Conservation (phyloP, 2,888 invertebrate species). For the Drosophila prolongata region DNA sequence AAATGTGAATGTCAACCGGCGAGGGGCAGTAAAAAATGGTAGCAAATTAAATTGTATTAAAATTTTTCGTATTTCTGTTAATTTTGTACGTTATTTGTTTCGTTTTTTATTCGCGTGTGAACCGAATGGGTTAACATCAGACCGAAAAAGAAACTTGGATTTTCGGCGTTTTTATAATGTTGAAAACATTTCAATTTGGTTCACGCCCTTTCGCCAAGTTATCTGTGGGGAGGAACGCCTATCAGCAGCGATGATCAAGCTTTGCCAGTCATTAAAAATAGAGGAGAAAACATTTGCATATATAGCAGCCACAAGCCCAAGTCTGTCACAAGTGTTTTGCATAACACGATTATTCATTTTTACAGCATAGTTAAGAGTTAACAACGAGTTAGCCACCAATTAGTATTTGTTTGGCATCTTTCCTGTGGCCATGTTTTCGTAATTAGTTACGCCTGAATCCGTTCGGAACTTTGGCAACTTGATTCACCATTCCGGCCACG, state of each 20-base stretch:
- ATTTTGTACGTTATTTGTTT: conserved; percentile 22
- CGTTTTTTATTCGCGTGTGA: conserved; percentile 59
- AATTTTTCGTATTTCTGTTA: conserved; percentile 49
- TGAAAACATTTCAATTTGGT: conserved; percentile 62
- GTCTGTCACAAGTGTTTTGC: conserved; percentile 53
- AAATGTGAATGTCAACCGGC: conserved; percentile 74
- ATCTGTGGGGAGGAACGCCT: conserved; percentile 20
- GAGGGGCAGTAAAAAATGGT: conserved; percentile 38
- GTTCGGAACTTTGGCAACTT: conserved; percentile 44
- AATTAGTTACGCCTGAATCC: conserved; percentile 67
- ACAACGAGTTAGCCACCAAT: conserved; percentile 37
- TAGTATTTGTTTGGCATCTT: conserved; percentile 42
- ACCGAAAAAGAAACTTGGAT: conserved; percentile 44
- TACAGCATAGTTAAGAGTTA: conserved; percentile 47
- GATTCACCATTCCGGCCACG: conserved; percentile 62
- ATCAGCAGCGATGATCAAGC: conserved; percentile 59
- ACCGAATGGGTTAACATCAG: conserved; percentile 31
- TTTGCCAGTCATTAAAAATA: conserved; percentile 47
- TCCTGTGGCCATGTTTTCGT: conserved; percentile 37
- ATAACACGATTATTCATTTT: conserved; percentile 63
- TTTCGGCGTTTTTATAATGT: conserved; percentile 51
- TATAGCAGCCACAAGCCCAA: conserved; percentile 11
- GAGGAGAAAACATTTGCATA: conserved; percentile 60
- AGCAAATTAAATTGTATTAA: conserved; percentile 74
- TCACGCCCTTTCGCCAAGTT: conserved; percentile 31